Base-by-base conservation (phyloP, 2,797 vertebrate species). In the Chiloscyllium punctatum region DNA sequence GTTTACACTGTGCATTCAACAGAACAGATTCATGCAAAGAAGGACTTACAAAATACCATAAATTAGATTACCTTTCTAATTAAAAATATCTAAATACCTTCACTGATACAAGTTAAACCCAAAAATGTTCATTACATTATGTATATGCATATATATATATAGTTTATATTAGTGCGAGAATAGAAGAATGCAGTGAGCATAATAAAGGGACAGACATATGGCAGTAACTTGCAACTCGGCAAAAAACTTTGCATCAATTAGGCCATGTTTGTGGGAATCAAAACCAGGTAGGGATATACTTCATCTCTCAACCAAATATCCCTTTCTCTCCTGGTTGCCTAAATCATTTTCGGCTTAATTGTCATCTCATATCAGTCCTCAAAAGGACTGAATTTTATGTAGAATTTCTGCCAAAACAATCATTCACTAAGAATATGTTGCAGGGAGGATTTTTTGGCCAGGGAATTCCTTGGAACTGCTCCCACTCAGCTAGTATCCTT, bases 11-110 rank as follows among this genome's bases (percentile, higher is more conserved):
- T 37, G 90, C 90, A 69, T 92, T 92, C 90, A 42, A n/a, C 37
- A 69, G 90, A 92, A 92, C 90, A 91, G 15, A 91, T 66, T n/a
- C 88, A 92, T 92, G 90, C 90, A 92, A 42, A 42, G n/a, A 23
- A 62, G 4, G 57, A 69, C n/a, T 37, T 68, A 69, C 18, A 69
- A 68, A 42, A 92, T 25, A 92, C 66, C 11, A 92, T 42, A n/a
- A 68, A 9, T 84, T 84, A 11, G 90, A 69, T 92, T 69, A 42
- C 62, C n/a, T 92, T 92, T 91, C 16, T 42, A 4, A 69, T 13
- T 37, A 69, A 92, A 92, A 68, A 37, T 69, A 92, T 37, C 21
- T 3, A 42, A 92, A 92, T 42, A 92, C 25, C 90, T 69, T 92
- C 66, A 69, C 66, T 92, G 90, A 92, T 92, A 92, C 66, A 42